Percentiles rank a stretch among this genome's conserved stretches.
These are phyloP conservation scores for Heteractis magnifica DNA, from an alignment of 92 coral and sea anemone species.

Conservation along the genomic window DNA sequence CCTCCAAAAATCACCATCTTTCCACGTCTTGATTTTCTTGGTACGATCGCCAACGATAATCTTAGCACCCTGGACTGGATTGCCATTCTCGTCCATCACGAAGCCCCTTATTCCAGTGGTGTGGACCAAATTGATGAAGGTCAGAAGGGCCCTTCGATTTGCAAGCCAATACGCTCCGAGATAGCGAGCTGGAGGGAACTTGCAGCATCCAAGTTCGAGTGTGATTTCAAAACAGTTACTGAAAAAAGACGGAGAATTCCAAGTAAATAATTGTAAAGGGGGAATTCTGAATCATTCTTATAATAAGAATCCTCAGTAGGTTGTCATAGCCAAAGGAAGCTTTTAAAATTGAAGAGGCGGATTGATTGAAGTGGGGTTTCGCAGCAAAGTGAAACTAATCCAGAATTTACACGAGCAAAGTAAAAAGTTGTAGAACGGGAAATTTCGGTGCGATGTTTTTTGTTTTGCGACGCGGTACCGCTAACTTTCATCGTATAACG, in stretches of 20 bases:
- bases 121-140: conserved; percentile 77
- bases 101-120: conserved; percentile 87
- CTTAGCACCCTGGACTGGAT: conserved; percentile 76
- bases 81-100: conserved; percentile 74
- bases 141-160: conserved; percentile 78
- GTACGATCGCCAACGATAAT: conserved; percentile 80
- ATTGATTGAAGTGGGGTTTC: too few species aligned
- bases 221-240: conserved; percentile 96
- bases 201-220: conserved; percentile 92
- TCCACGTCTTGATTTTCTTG: conserved; percentile 65
- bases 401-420: too few species aligned
- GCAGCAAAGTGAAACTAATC: too few species aligned
- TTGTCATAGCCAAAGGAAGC: too few species aligned
- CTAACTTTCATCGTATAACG: too few species aligned
- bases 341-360: too few species aligned
- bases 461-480: too few species aligned
- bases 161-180: conserved; percentile 78
- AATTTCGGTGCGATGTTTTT: too few species aligned
- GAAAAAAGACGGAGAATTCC: background rate
- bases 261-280: too few species aligned
- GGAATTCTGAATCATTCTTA: background rate
- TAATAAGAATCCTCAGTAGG: background rate
- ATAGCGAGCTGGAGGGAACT: conserved; percentile 74
- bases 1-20: conserved; percentile 92
- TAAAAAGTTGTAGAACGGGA: too few species aligned